Evolutionary conservation across 2,888 invertebrate genomes (phyloP).

Genomic region (Macaria liturata): DNA sequence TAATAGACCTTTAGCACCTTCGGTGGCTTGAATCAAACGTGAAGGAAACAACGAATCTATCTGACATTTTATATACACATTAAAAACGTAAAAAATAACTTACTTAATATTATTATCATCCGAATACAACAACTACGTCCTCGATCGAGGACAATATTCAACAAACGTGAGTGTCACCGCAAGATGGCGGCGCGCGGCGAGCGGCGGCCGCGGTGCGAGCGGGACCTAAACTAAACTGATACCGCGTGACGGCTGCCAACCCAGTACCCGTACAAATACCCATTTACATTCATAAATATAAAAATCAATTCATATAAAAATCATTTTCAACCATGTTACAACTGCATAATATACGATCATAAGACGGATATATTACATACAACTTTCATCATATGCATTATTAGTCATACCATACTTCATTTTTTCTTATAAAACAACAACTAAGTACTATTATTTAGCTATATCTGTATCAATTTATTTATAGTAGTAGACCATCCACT

Average conservation of each 20-base stretch:
- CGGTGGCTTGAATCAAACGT: conserved; percentile 72
- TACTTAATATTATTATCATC: conserved; percentile 83
- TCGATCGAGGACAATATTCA: conserved; percentile 77
- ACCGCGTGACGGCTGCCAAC: conserved; percentile 34
- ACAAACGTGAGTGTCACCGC: conserved; percentile 73
- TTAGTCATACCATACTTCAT: conserved; percentile 60
- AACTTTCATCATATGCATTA: conserved; percentile 76
- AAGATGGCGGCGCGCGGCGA: too few relatives aligned
- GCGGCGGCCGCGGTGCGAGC: too few relatives aligned
- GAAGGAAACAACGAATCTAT: conserved; percentile 76
- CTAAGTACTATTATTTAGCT: conserved; percentile 74
- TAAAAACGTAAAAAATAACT: conserved; percentile 84
- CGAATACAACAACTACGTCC: conserved; percentile 83
- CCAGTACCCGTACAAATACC: conserved; percentile 61
- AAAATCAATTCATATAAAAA: conserved; percentile 80
- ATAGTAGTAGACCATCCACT: conserved; percentile 63
- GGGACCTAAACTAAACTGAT: conserved; percentile 54
- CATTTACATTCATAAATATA: conserved; percentile 71
- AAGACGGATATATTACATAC: conserved; percentile 81
- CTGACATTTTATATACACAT: conserved; percentile 77
- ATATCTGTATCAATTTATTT: conserved; percentile 61
- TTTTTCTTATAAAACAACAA: conserved; percentile 80
- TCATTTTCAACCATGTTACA: conserved; percentile 73
- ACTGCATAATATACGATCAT: conserved; percentile 74
- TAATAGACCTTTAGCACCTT: conserved; percentile 82